Conservation (phyloP, 2,797 vertebrate species). For the Oreortyx pictus region DNA sequence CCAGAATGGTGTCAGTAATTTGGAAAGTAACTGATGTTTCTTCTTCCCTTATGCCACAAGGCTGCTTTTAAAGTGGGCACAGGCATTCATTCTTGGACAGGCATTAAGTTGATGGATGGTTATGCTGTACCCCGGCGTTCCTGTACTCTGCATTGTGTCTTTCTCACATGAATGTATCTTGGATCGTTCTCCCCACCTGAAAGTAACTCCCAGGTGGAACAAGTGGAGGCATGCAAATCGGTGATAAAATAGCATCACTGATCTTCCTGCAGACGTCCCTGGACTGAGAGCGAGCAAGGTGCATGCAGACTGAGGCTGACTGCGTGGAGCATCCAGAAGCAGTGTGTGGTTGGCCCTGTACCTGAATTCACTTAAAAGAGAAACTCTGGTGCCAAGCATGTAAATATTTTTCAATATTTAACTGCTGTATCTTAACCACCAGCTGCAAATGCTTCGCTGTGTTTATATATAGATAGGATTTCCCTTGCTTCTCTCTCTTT, state of each 20-base stretch:
- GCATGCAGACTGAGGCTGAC: not conserved
- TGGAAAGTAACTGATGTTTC: not conserved
- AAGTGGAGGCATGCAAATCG: not conserved
- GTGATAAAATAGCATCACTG: not conserved
- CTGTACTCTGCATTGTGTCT: not conserved
- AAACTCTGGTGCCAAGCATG: slow-evolving; percentile 3
- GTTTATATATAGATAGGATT: slow-evolving; percentile 67
- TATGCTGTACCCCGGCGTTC: not conserved
- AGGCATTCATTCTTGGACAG: not conserved
- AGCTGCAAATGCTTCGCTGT: slow-evolving; percentile 64
- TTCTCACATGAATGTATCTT: not conserved
- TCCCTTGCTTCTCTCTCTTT: slow-evolving; percentile 45
- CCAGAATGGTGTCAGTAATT: not conserved
- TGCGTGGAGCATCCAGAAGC: not conserved
- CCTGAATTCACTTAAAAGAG: not conserved
- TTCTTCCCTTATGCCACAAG: not conserved
- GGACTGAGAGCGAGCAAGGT: not conserved
- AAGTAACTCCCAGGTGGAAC: not conserved
- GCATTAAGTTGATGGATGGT: not conserved
- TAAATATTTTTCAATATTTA: slow-evolving; percentile 67
- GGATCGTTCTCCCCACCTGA: not conserved
- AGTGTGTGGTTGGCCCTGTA: not conserved
- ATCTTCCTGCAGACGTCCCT: not conserved
- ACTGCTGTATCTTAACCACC: slow-evolving; percentile 49
- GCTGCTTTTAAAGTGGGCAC: not conserved